Conservation (phyloP, 1,140 invertebrate species). For the Bradynema listronoti region DNA sequence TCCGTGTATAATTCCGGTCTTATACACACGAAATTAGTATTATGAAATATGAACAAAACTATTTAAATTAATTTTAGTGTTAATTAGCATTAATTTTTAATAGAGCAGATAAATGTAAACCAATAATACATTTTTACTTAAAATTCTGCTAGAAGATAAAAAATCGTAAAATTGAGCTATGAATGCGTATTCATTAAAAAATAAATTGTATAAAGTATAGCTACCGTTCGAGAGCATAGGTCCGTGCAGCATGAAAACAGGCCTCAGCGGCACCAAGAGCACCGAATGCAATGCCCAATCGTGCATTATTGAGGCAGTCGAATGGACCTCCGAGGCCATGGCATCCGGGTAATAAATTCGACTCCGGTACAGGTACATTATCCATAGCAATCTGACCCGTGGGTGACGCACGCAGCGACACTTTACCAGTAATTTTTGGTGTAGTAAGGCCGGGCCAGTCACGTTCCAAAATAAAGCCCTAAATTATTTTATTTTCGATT, state of each 20-base stretch:
- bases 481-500: constrained; percentile 59
- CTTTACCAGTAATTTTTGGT: constrained; percentile 94
- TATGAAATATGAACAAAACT: no score
- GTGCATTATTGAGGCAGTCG: constrained; percentile 87
- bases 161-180: no score
- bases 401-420: constrained; percentile 81
- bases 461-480: constrained; percentile 88
- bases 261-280: constrained; percentile 87
- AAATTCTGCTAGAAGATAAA: no score
- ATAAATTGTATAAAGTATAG: neutral
- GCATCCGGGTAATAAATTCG: constrained; percentile 77
- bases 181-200: no score
- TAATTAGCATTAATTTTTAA: no score
- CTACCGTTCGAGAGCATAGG: constrained; percentile 77
- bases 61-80: no score
- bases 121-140: no score
- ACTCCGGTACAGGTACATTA: constrained; percentile 81
- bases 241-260: constrained; percentile 77
- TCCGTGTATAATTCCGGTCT: no score
- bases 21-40: no score
- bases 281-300: constrained; percentile 95
- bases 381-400: constrained; percentile 98
- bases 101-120: no score
- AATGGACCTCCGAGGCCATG: constrained; percentile 85
- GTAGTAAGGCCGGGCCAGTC: constrained; percentile 75